Percentiles rank a stretch among this genome's conserved stretches.
Conservation (phyloP, 2,113 vertebrate species). For the Abramis brama region DNA sequence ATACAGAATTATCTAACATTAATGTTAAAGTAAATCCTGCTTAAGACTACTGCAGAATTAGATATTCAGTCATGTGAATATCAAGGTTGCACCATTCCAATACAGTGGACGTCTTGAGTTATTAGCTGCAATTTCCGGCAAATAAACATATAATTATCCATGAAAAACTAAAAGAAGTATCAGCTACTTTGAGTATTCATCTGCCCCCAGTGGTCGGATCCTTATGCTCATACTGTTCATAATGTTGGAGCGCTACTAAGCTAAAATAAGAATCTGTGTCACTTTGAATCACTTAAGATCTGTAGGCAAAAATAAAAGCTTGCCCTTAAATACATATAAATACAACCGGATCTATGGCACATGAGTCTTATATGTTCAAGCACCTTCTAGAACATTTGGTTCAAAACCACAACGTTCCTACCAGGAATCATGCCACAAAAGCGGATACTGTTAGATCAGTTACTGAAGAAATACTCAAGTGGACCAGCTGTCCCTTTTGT, state of each 20-base stretch:
- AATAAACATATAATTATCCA: no score
- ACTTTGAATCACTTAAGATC: background rate
- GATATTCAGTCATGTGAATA: background rate
- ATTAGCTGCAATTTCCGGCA: background rate
- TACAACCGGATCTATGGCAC: background rate
- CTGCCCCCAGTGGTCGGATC: background rate
- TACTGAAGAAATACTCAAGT: background rate
- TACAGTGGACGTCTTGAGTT: background rate
- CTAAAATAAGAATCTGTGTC: background rate
- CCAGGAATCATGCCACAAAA: slow-evolving; percentile 8
- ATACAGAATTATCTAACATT: background rate
- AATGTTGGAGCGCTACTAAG: background rate
- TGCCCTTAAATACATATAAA: background rate
- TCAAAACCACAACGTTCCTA: background rate
- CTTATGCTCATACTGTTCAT: background rate
- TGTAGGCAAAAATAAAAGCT: background rate
- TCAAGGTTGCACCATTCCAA: background rate
- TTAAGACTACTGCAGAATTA: background rate
- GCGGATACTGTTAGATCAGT: slow-evolving; percentile 50
- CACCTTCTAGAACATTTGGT: background rate
- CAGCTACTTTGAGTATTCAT: background rate
- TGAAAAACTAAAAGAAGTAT: no score
- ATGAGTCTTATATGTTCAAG: background rate
- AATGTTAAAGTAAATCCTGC: background rate
- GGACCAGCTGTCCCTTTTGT: slow-evolving; percentile 64